Evolutionary conservation across 2,888 invertebrate genomes (phyloP), one percentile per base, ranked within the genome.

Genomic region (Entomobrya multifasciata): DNA sequence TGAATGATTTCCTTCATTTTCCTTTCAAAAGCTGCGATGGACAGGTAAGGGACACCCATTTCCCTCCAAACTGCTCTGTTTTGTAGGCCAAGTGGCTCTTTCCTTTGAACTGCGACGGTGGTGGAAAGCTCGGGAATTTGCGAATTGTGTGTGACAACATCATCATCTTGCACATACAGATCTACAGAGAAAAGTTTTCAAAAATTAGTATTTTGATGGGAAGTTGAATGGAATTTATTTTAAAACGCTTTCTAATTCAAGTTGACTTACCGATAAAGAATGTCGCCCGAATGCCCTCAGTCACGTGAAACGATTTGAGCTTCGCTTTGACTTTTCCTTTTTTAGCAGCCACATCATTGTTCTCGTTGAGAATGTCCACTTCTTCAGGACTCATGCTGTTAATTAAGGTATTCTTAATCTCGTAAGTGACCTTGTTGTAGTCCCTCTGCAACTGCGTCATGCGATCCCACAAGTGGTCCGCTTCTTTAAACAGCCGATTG

Each of bases 241-340:
- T 52, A 6, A 36, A 6, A 36, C 8, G 8, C 13, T 52, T 52
- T 17, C 4, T 11, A 52, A 15, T 17, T 20, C 11, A 57, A 57
- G 3, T 20, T 22, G 15, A 74, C 77, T 77, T 44, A 77, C 77
- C 13, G 11, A 77, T n/a, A 22, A 77, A 77, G n/a, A 77, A 77
- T 1, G 49, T 1, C 15, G 20, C n/a, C 2, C 77, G 57, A 44
- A 77, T n/a, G 6, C 41, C 57, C 10, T 57, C 77, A 8, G 10
- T 3, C 13, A 77, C 44, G 17, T 76, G 57, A 36, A 8, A 17
- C 55, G 17, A 1, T 20, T 55, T 20, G 13, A 55, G 6, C 20
- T 55, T 55, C 3, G 15, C n/a, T 13, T 25, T 1, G 1, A 13
- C 25, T 13, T 22, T 6, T 4, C 25, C 10, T 20, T 67, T 67